Evolutionary conservation across 2,888 invertebrate genomes (phyloP), one percentile per base, ranked within the genome.

Genomic region (Schizotus pectinicornis): DNA sequence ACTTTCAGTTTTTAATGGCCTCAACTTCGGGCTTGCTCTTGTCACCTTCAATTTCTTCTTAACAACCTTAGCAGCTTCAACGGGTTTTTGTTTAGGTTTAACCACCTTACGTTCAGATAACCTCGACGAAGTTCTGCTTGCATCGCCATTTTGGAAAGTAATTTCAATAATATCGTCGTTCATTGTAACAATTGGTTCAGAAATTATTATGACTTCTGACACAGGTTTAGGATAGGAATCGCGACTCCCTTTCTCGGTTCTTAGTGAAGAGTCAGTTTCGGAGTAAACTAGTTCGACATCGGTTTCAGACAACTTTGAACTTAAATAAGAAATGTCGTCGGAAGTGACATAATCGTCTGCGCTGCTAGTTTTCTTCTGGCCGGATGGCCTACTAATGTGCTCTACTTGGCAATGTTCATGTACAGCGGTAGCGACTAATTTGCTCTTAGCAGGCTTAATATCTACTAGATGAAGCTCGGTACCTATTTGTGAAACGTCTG

Each of bases 151-250:
- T 7, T 50, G 34, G 13, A 59, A 46, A 12, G 79, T 81, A 7
- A 81, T 76, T 71, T 81, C 76, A 14, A 81, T 62, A 1, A 81
- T 67, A 61, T 81, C 81, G 63, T 78, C 81, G 30, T 71, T 77
- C 80, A 81, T 80, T 8, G 74, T 68, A 39, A 81, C 80, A 65
- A 80, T 78, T 31, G 78, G 74, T 30, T 70, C 61, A 36, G 64
- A 64, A 46, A 70, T 67, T 31, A 65, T 68, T 46, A 5, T 39
- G 8, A 67, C 62, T 56, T 75, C 76, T 39, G 74, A 68, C 9
- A 73, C 71, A 5, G 76, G 75, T 39, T 74, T 72, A 31, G 71
- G 62, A 46, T 70, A 70, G 1, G 76, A 75, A 54, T 74, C 75
- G 31, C 70, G 74, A 45, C 38, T 53, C 1, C 46, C 38, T 41